Conservation (phyloP, 2,888 invertebrate genomes). For the Kryphioiulus occultus region DNA sequence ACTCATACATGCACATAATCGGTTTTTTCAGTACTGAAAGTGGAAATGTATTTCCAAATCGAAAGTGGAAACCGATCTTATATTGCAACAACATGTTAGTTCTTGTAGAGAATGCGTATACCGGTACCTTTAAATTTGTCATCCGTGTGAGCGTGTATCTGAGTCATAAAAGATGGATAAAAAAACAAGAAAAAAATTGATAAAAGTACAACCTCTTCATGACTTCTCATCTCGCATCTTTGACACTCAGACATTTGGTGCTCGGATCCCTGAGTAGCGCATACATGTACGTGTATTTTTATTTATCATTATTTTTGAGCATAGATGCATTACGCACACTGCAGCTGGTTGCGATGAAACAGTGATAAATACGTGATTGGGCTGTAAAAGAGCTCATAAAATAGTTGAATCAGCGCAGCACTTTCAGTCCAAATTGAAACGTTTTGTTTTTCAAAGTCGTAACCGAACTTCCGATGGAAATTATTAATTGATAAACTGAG, state of each 20-base stretch:
- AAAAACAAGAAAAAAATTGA: too few species aligned
- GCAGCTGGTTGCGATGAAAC: background rate
- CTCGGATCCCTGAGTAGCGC: too few species aligned
- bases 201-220: too few species aligned
- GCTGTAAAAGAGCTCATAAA: slow-evolving; percentile 20
- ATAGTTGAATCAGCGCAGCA: background rate
- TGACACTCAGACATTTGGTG: background rate
- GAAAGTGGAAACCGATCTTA: background rate
- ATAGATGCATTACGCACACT: background rate
- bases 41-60: background rate
- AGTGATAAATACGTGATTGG: slow-evolving; percentile 8
- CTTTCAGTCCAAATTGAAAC: background rate
- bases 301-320: background rate
- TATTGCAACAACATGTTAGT: background rate
- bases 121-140: too few species aligned
- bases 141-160: too few species aligned
- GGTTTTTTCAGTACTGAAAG: background rate
- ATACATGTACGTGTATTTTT: background rate
- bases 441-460: background rate
- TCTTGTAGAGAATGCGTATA: background rate
- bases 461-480: background rate
- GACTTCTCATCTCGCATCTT: too few species aligned
- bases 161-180: too few species aligned
- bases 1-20: background rate
- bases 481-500: background rate